These are phyloP conservation scores for Endomychus coccineus DNA, from an alignment of 2,888 invertebrate genomes.

Conservation along the genomic window DNA sequence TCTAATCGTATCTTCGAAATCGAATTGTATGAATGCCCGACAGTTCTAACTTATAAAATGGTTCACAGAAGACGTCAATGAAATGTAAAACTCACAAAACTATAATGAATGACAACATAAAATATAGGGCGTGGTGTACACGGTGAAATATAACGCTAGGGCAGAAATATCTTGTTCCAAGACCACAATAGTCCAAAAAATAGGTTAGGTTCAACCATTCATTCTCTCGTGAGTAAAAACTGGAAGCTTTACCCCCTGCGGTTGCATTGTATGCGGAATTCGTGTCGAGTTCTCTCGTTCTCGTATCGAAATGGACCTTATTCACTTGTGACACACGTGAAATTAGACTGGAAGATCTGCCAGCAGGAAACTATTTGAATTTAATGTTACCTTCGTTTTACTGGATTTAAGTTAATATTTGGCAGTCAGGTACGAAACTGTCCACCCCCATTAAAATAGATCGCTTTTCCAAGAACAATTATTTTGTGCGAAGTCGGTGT, in stretches of 20 bases:
- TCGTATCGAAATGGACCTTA: conserved; percentile 22
- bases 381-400: conserved; percentile 24
- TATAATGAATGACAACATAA: conserved; percentile 40
- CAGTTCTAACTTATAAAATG: conserved; percentile 12
- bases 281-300: conserved; percentile 9
- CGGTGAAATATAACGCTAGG: conserved; percentile 43
- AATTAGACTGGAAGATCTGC: conserved; percentile 10
- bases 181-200: conserved; percentile 39
- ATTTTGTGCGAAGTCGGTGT: too few relatives aligned
- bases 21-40: too few relatives aligned
- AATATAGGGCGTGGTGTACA: conserved; percentile 39
- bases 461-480: too few relatives aligned
- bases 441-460: conserved; percentile 19
- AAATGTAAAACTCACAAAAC: conserved; percentile 34
- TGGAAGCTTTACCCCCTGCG: conserved; percentile 41
- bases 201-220: conserved; percentile 41
- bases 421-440: conserved; percentile 28
- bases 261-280: conserved; percentile 34
- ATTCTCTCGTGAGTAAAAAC: conserved; percentile 41
- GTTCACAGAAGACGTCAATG: conserved; percentile 30
- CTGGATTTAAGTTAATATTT: conserved; percentile 29
- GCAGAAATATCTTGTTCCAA: conserved; percentile 43
- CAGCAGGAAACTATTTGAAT: conserved; percentile 11
- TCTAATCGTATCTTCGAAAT: too few relatives aligned
- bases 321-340: conserved; percentile 25